Evolutionary conservation across 2,888 invertebrate species (phyloP).

Genomic region (Cosmopolites sordidus): DNA sequence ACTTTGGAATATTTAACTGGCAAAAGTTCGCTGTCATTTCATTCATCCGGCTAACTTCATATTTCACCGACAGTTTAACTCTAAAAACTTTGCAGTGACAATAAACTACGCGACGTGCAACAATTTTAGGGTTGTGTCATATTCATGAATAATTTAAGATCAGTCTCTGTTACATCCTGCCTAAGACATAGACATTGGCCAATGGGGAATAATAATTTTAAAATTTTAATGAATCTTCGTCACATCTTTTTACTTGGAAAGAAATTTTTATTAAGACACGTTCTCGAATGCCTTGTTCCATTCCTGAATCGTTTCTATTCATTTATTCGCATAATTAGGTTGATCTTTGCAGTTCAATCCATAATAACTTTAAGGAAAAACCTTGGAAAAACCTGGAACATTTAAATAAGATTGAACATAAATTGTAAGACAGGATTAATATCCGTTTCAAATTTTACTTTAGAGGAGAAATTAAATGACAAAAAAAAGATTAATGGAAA

Average conservation of each 20-base stretch:
- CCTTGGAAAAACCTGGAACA: no score
- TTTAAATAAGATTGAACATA: no score
- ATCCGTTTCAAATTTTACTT: no score
- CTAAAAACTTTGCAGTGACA: background rate
- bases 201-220: background rate
- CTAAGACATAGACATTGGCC: background rate
- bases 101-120: background rate
- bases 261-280: background rate
- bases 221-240: background rate
- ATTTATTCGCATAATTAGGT: no score
- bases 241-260: background rate
- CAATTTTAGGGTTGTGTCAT: background rate
- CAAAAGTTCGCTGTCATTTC: background rate
- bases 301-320: no score
- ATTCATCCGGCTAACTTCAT: background rate
- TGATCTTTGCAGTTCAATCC: no score
- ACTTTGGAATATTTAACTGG: background rate
- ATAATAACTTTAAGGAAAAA: no score
- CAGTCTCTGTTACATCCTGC: no score
- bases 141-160: background rate
- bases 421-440: no score
- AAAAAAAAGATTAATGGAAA: no score
- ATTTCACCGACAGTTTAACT: background rate
- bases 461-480: no score
- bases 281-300: no score